phyloP scores from a whole-genome alignment of 1,140 invertebrate genomes.

The Anastrepha obliqua region DNA sequence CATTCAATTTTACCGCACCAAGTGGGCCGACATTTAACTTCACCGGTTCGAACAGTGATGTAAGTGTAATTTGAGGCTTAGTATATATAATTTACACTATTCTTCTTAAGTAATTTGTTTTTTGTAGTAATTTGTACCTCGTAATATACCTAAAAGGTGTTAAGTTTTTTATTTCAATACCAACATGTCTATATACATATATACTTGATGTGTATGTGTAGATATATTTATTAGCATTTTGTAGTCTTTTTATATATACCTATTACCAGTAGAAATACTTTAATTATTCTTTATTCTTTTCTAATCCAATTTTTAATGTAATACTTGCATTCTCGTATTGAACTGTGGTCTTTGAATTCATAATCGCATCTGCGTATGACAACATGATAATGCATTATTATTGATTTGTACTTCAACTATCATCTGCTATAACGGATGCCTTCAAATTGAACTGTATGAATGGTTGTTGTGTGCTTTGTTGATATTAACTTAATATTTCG shows the following conservation, averaged over 20 bases:
- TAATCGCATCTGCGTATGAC: conserved; percentile 16
- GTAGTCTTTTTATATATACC: background rate
- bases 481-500: conserved; percentile 8
- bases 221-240: conserved; percentile 21
- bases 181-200: background rate
- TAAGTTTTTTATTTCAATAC: too few species aligned
- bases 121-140: too few species aligned
- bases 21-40: conserved; percentile 56
- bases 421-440: conserved; percentile 26
- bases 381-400: conserved; percentile 2
- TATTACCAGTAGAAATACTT: background rate
- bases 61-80: conserved; percentile 7
- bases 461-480: conserved; percentile 48
- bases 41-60: conserved; percentile 55
- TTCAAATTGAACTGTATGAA: conserved; percentile 49
- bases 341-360: conserved; percentile 27
- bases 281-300: conserved; percentile 54
- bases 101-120: too few species aligned
- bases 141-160: too few species aligned
- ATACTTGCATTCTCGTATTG: conserved; percentile 25
- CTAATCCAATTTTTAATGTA: conserved; percentile 33
- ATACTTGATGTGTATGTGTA: background rate
- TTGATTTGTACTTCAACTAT: conserved; percentile 7
- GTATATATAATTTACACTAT: too few species aligned
- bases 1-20: conserved; percentile 56